A percentile compares a stretch with the other conserved stretches of the same genome.
Conservation (phyloP, 2,888 invertebrate genomes). For the Megamerina dolium region DNA sequence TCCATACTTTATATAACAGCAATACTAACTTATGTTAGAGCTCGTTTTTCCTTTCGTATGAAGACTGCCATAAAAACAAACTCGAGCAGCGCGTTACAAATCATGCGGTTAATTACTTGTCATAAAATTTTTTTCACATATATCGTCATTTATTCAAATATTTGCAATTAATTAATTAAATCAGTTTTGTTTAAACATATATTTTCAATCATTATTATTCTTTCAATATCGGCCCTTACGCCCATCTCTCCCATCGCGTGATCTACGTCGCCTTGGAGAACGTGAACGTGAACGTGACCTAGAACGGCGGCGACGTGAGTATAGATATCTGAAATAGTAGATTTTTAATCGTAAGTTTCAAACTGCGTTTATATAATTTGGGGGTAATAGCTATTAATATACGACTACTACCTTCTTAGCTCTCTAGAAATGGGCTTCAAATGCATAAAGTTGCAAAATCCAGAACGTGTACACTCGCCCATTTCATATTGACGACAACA, state of each 20-base stretch:
- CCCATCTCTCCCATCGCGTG: conserved; percentile 34
- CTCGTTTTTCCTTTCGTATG: too few species aligned
- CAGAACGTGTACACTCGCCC: conserved; percentile 97
- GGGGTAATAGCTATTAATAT: neutral
- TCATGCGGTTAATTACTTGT: too few species aligned
- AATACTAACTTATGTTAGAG: too few species aligned
- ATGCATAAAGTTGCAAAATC: conserved; percentile 99
- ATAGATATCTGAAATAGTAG: conserved; percentile 61
- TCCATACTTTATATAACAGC: too few species aligned
- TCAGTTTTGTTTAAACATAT: too few species aligned
- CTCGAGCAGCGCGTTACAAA: too few species aligned
- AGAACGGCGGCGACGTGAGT: conserved; percentile 61
- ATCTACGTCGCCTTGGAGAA: conserved; percentile 46
- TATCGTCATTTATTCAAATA: too few species aligned
- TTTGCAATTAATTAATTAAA: too few species aligned
- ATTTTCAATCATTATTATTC: too few species aligned
- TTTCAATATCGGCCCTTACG: conserved; percentile 18
- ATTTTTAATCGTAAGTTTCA: too few species aligned
- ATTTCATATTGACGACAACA: conserved; percentile 99
- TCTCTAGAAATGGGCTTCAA: conserved; percentile 96
- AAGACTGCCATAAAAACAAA: too few species aligned
- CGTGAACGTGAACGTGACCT: conserved; percentile 42
- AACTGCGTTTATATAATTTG: neutral
- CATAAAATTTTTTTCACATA: too few species aligned
- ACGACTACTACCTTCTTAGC: conserved; percentile 70